Conservation (phyloP, 2,113 vertebrate species). For the Ameiurus melas region DNA sequence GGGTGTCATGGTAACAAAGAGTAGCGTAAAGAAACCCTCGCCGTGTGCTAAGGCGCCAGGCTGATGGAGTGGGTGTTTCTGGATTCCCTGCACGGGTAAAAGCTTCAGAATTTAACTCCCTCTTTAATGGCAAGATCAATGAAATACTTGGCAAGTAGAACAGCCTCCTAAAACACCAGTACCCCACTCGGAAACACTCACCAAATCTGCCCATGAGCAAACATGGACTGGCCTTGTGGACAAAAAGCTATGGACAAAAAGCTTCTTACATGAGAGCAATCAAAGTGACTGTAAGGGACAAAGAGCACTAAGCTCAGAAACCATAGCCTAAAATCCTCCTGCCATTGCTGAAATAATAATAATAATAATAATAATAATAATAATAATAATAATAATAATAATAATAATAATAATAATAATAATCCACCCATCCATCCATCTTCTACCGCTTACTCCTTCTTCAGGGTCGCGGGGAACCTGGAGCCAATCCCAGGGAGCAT, state of each 20-base stretch:
- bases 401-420: not conserved
- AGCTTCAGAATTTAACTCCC: conserved; percentile 35
- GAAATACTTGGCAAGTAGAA: conserved; percentile 50
- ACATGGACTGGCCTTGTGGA: conserved; percentile 10
- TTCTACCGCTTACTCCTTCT: too few species aligned
- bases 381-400: not conserved
- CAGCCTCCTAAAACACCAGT: conserved; percentile 52
- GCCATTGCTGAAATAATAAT: not conserved
- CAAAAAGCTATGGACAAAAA: conserved; percentile 2
- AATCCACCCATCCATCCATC: not conserved
- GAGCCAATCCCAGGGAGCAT: too few species aligned
- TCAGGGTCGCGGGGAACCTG: too few species aligned
- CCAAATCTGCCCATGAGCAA: conserved; percentile 43
- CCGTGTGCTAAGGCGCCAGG: conserved; percentile 45
- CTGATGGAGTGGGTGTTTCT: conserved; percentile 40
- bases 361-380: not conserved
- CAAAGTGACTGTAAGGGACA: not conserved
- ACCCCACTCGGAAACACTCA: conserved; percentile 46
- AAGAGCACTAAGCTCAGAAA: not conserved
- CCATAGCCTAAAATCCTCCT: not conserved
- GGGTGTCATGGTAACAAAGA: conserved; percentile 9
- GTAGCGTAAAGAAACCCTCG: conserved; percentile 47
- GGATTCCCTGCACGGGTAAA: conserved; percentile 37
- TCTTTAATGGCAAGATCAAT: conserved; percentile 51
- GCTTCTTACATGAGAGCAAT: conserved; percentile 29